These are phyloP conservation scores for Chaetodon trifascialis DNA, from an alignment of 2,113 vertebrate species.

Conservation along the genomic window DNA sequence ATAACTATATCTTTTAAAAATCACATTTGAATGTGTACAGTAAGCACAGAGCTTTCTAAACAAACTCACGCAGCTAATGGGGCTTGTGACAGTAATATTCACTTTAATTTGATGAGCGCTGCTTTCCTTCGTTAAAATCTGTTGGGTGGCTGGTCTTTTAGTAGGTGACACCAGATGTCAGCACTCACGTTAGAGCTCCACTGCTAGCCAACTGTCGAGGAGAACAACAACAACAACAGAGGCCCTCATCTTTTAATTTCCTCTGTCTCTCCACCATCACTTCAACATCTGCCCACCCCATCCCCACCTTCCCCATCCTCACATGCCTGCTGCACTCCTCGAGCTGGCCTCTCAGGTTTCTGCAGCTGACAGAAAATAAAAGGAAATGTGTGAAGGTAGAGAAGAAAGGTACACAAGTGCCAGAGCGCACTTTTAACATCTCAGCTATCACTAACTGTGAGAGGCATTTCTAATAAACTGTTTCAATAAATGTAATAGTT, in stretches of 20 bases:
- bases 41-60: background rate
- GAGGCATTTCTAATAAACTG: conserved; percentile 8
- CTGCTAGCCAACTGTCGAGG: conserved; percentile 13
- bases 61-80: conserved; percentile 25
- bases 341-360: conserved; percentile 35
- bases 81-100: conserved; percentile 1
- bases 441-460: background rate
- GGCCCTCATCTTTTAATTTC: conserved; percentile 13
- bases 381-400: background rate
- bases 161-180: conserved; percentile 47
- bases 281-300: background rate
- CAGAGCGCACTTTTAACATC: background rate
- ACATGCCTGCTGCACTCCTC: background rate
- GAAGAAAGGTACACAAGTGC: conserved; percentile 3
- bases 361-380: conserved; percentile 19
- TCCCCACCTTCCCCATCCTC: conserved; percentile 11
- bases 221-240: conserved; percentile 17
- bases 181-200: conserved; percentile 29
- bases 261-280: background rate
- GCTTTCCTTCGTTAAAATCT: background rate
- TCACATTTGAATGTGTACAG: too few species aligned
- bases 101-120: conserved; percentile 44
- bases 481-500: conserved; percentile 11
- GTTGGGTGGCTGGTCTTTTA: conserved; percentile 1
- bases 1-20: background rate